A percentile compares a stretch with the other conserved stretches of the same genome.
Conservation (phyloP, 2,797 vertebrate species). For the Hydrolagus colliei region DNA sequence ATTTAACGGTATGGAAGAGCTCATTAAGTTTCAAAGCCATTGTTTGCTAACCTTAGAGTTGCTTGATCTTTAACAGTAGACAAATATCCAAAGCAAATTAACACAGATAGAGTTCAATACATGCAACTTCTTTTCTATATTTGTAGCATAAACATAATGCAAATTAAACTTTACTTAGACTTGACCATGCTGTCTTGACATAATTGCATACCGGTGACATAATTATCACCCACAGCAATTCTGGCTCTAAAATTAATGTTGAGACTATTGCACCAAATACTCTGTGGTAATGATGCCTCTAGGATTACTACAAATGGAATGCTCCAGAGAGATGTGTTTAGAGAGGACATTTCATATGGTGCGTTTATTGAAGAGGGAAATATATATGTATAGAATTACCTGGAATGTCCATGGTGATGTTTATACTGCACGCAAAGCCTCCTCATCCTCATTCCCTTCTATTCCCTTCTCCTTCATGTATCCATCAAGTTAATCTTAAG, state of each 20-base stretch:
- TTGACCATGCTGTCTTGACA: neutral
- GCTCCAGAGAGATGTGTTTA: neutral
- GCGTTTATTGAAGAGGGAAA: neutral
- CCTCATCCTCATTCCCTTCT: too few relatives aligned
- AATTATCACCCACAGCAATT: neutral
- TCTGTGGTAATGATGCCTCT: neutral
- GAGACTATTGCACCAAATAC: neutral
- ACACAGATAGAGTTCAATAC: neutral
- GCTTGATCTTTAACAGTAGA: neutral
- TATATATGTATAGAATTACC: too few relatives aligned
- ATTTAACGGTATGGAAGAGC: neutral
- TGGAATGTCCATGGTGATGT: too few relatives aligned
- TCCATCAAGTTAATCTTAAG: too few relatives aligned
- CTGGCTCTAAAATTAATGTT: neutral
- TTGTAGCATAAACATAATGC: neutral
- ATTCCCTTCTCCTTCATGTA: too few relatives aligned
- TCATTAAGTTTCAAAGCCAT: neutral
- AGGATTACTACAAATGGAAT: neutral
- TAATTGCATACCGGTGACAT: neutral
- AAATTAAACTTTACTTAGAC: neutral
- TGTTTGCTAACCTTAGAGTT: neutral
- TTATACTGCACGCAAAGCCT: too few relatives aligned
- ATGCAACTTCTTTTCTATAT: neutral
- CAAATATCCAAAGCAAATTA: conserved; percentile 4
- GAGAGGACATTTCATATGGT: neutral